Percentiles rank a stretch among this genome's conserved stretches.
These are phyloP conservation scores for Barnardius zonarius DNA, from an alignment of 2,113 vertebrate species.

Conservation along the genomic window DNA sequence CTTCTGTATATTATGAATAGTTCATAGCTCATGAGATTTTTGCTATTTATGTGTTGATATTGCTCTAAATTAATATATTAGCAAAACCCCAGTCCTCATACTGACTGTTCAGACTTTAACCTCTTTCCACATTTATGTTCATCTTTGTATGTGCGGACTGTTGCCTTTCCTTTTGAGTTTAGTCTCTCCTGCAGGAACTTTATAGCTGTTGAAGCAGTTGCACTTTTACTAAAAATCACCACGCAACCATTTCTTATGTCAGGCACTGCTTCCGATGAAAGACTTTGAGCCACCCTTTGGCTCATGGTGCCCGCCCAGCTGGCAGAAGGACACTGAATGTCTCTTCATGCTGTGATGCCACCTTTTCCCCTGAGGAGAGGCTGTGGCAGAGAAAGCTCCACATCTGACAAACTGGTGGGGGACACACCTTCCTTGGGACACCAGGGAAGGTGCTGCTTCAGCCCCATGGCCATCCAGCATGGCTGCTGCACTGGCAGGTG, in stretches of 20 bases:
- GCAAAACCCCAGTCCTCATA: not conserved
- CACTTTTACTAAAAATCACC: not conserved
- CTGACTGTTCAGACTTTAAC: not conserved
- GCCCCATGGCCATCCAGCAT: accelerated
- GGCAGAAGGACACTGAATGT: not conserved
- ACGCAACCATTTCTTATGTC: not conserved
- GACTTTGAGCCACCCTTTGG: not conserved
- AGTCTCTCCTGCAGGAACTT: not conserved
- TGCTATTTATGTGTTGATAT: not conserved
- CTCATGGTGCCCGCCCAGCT: accelerated
- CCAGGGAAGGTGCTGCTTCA: not conserved
- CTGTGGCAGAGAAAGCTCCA: accelerated
- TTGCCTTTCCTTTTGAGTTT: not conserved
- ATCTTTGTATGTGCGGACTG: not conserved
- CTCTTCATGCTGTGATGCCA: not conserved
- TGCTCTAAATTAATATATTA: not conserved
- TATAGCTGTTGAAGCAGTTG: not conserved
- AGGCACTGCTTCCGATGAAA: not conserved
- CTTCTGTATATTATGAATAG: not conserved
- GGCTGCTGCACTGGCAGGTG: not conserved
- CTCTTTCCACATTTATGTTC: not conserved
- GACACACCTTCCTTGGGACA: not conserved
- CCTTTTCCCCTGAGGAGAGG: not conserved
- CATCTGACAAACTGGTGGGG: accelerated
- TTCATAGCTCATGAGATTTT: not conserved